Base-by-base conservation (phyloP, 2,113 vertebrate species). In the Callipepla californica region DNA sequence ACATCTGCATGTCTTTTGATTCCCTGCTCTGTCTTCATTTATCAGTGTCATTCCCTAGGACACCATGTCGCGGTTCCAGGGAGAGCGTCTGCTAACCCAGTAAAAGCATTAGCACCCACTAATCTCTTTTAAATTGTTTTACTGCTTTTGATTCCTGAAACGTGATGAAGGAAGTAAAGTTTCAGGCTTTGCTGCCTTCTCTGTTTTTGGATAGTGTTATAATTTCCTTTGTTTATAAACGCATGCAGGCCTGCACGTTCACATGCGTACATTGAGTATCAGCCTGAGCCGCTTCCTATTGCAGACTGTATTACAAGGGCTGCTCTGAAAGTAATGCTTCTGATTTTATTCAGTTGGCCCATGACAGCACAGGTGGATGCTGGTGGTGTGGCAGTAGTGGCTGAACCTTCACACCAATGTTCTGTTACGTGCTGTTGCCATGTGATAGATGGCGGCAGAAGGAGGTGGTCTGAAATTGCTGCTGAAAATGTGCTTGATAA, bases 61-160 rank as follows among this genome's bases (percentile, higher is more conserved):
- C 47, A 40, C 0, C 0, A 5, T 48, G 84, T 85, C 75, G 51
- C 20, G 67, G 79, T 78, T 92, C 53, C 85, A 53, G 30, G 63
- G 85, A 72, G 87, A 94, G 78, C 32, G 65, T 75, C 76, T 66
- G 66, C 68, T 85, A 88, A 79, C 40, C 57, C 82, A 68, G 38
- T 45, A 70, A 72, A 89, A 92, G 42, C 72, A 74, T 87, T 93
- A 89, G 65, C 47, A 78, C 40, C 25, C 73, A 69, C 44, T 92
- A 88, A 83, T 91, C 72, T 94, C 62, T 85, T 83, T 66, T 85
- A 63, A 95, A 87, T 91, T 85, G 76, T 65, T 87, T 86, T 75
- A 45, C 68, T 80, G 57, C 22, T 63, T 93, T 91, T 77, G 76
- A 83, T 84, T 90, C 57, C 76, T 90, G 69, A 91, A 91, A 90